phyloP scores from a whole-genome alignment of 2,113 vertebrate genomes.

The Menidia beryllina region DNA sequence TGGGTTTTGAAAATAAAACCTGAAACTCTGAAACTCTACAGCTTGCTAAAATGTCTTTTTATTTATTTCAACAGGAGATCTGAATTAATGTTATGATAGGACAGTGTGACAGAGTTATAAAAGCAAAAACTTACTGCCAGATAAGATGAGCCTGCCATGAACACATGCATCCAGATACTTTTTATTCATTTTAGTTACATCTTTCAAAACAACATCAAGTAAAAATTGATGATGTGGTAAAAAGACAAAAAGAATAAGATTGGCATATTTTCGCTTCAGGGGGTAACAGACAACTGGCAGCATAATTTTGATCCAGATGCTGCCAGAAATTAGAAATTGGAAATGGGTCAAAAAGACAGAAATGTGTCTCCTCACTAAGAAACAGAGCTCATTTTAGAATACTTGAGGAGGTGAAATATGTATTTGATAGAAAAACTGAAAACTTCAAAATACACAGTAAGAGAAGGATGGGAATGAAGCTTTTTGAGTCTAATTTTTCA shows the following conservation, averaged over 20 bases:
- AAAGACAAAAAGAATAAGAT: conserved; percentile 1
- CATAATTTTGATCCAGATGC: conserved; percentile 48
- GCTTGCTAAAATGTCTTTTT: conserved; percentile 53
- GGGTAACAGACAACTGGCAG: conserved; percentile 51
- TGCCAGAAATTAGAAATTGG: conserved; percentile 59
- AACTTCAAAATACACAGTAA: conserved; percentile 38
- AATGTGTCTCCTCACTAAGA: conserved; percentile 39
- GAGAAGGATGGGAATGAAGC: conserved; percentile 13
- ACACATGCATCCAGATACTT: conserved; percentile 23
- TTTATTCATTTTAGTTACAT: conserved; percentile 43
- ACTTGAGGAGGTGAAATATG: conserved; percentile 50
- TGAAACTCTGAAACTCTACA: not conserved
- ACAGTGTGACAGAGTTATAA: conserved; percentile 46
- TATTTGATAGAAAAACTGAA: conserved; percentile 46
- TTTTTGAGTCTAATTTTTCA: conserved; percentile 11
- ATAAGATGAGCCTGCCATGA: conserved; percentile 35
- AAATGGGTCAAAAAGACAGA: conserved; percentile 65
- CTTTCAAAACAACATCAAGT: conserved; percentile 24
- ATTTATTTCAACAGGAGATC: conserved; percentile 50
- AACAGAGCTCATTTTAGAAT: conserved; percentile 52
- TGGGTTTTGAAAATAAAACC: conserved; percentile 30
- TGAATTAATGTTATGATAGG: conserved; percentile 42
- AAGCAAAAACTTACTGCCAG: conserved; percentile 48
- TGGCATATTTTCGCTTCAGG: conserved; percentile 38
- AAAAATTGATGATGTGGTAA: not conserved